Conservation (phyloP, 53 echinoderm and acorn worm species). For the Echinarachnius parma region DNA sequence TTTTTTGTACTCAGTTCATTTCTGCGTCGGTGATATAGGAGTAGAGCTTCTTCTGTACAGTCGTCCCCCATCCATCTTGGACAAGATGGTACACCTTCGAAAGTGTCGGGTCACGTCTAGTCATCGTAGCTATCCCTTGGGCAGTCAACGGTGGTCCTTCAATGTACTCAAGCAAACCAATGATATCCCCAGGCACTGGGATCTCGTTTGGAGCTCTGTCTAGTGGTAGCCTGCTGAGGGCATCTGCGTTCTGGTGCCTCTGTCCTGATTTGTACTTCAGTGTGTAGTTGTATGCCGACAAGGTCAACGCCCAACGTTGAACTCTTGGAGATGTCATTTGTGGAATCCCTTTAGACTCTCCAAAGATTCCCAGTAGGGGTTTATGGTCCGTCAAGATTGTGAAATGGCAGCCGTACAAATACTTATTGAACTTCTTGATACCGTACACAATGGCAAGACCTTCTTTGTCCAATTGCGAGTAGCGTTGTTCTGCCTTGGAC, state of each 20-base stretch:
- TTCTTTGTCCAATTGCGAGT: conserved; percentile 51
- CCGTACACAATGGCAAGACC: conserved; percentile 48
- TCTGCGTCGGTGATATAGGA: conserved; percentile 32
- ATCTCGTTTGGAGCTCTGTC: background rate
- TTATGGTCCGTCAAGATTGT: conserved; percentile 42
- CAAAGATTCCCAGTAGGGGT: conserved; percentile 40
- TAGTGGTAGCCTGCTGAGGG: conserved; percentile 27
- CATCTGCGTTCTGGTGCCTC: conserved; percentile 41
- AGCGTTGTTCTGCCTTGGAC: conserved; percentile 18
- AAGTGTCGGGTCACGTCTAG: conserved; percentile 15
- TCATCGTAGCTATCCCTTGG: conserved; percentile 4
- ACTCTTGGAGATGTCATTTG: conserved; percentile 36
- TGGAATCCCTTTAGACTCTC: conserved; percentile 27
- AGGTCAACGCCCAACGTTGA: conserved; percentile 46
- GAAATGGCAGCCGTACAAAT: conserved; percentile 33
- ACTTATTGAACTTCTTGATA: conserved; percentile 45
- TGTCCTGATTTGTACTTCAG: conserved; percentile 51
- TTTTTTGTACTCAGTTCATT: conserved; percentile 21
- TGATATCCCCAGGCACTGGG: conserved; percentile 2
- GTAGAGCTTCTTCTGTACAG: background rate
- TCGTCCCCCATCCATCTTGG: conserved; percentile 17
- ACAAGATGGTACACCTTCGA: background rate
- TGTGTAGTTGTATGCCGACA: conserved; percentile 53
- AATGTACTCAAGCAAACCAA: conserved; percentile 16
- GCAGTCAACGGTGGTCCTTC: conserved; percentile 5